phyloP scores from a whole-genome alignment of 2,113 vertebrate genomes.

The Gavia stellata region DNA sequence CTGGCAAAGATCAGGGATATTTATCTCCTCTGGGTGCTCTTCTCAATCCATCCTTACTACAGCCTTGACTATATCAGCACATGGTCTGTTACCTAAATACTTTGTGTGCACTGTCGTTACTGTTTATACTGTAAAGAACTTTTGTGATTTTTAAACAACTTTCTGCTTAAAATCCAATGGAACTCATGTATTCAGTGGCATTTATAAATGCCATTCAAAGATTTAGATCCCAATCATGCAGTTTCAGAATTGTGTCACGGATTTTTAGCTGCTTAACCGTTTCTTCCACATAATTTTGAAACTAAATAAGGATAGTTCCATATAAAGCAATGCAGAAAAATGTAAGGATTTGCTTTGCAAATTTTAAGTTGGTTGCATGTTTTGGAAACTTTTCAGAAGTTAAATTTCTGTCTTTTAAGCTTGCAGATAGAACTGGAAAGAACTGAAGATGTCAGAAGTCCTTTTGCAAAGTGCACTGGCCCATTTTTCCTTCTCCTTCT shows the following conservation, averaged over 20 bases:
- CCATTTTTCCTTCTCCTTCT: not conserved
- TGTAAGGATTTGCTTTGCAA: not conserved
- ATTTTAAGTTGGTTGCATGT: not conserved
- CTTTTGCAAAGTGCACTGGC: not conserved
- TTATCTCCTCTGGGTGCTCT: not conserved
- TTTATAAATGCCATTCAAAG: not conserved
- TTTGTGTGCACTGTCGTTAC: not conserved
- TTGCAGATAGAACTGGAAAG: not conserved
- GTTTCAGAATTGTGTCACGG: not conserved
- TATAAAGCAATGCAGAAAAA: not conserved
- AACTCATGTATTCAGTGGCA: not conserved
- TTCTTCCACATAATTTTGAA: not conserved
- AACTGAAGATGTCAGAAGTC: not conserved
- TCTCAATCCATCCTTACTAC: not conserved
- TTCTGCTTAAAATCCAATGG: not conserved
- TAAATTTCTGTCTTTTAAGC: not conserved
- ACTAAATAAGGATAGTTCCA: not conserved
- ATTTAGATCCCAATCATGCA: not conserved
- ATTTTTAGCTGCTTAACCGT: not conserved
- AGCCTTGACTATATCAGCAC: not conserved
- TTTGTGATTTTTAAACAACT: not conserved
- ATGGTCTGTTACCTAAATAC: not conserved
- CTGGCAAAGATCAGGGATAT: not conserved
- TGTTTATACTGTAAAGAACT: not conserved
- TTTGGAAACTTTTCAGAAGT: not conserved